Evolutionary conservation across 2,797 vertebrate species (phyloP).

Genomic region (Scarus forsteni): DNA sequence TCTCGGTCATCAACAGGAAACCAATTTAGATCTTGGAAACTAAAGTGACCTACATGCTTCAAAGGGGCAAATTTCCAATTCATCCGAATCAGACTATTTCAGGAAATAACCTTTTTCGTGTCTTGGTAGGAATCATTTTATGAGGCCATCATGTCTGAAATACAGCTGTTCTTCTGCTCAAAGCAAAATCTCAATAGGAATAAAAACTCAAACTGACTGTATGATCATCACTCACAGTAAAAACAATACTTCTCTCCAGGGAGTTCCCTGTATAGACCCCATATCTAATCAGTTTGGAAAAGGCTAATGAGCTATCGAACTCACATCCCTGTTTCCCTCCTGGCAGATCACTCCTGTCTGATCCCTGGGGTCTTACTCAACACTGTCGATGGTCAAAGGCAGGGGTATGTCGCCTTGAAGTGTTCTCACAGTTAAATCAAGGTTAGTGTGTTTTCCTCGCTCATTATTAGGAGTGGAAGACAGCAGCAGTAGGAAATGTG

Average conservation of each 20-base stretch:
- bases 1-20: constrained; percentile 34
- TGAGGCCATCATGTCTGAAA: constrained; percentile 11
- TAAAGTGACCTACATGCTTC: constrained; percentile 53
- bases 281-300: constrained; percentile 66
- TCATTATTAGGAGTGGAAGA: constrained; percentile 35
- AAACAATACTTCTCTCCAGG: constrained; percentile 19
- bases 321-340: constrained; percentile 41
- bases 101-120: constrained; percentile 12
- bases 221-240: constrained; percentile 13
- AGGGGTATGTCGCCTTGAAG: constrained; percentile 48
- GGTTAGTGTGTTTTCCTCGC: constrained; percentile 32
- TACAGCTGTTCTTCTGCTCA: background rate
- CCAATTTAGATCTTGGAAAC: constrained; percentile 44
- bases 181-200: background rate
- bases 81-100: constrained; percentile 39
- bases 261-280: constrained; percentile 44
- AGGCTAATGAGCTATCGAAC: constrained; percentile 67
- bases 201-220: background rate
- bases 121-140: constrained; percentile 18
- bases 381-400: constrained; percentile 59
- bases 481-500: constrained; percentile 17
- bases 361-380: constrained; percentile 48
- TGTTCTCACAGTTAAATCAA: constrained; percentile 49
- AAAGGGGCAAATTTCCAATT: constrained; percentile 35
- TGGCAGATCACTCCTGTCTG: constrained; percentile 51